Evolutionary conservation across 1,140 invertebrate species (phyloP).

Genomic region (Drosophila oshimai): DNA sequence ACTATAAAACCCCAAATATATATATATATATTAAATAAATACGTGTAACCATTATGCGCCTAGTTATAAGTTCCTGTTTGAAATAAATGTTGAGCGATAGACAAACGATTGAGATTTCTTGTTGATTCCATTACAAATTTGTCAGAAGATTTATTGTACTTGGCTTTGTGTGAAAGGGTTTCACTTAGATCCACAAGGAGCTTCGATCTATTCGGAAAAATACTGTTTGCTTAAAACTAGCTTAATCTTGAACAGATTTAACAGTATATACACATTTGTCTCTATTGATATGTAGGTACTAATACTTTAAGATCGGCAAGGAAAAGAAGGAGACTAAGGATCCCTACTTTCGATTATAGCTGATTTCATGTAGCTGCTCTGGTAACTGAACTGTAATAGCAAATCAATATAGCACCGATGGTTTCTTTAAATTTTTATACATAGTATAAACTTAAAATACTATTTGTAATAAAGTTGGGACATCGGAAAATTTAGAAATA

Average conservation of each 20-base stretch:
- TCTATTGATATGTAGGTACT: neutral
- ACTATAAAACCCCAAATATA: conserved; percentile 24
- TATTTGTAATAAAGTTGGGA: too few relatives aligned
- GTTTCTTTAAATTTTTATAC: too few relatives aligned
- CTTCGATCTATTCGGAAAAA: neutral
- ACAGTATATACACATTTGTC: neutral
- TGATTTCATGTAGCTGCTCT: too few relatives aligned
- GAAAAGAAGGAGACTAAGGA: too few relatives aligned
- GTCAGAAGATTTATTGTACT: neutral
- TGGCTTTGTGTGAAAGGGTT: neutral
- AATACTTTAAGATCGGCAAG: neutral
- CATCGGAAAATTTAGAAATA: too few relatives aligned
- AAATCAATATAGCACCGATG: too few relatives aligned
- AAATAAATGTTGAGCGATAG: conserved; percentile 73
- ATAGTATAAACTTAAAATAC: too few relatives aligned
- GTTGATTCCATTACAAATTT: neutral
- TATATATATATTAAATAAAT: conserved; percentile 25
- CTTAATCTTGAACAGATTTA: neutral
- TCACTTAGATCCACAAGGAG: neutral
- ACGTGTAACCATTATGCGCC: conserved; percentile 52
- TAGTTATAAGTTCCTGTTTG: conserved; percentile 75
- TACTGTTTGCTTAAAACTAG: neutral
- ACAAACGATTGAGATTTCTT: neutral
- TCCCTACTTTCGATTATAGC: too few relatives aligned
- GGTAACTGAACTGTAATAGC: too few relatives aligned